Percentiles rank a stretch among this genome's conserved stretches.
These are phyloP conservation scores for Sturmia bella DNA, from an alignment of 2,888 invertebrate genomes.

Conservation along the genomic window DNA sequence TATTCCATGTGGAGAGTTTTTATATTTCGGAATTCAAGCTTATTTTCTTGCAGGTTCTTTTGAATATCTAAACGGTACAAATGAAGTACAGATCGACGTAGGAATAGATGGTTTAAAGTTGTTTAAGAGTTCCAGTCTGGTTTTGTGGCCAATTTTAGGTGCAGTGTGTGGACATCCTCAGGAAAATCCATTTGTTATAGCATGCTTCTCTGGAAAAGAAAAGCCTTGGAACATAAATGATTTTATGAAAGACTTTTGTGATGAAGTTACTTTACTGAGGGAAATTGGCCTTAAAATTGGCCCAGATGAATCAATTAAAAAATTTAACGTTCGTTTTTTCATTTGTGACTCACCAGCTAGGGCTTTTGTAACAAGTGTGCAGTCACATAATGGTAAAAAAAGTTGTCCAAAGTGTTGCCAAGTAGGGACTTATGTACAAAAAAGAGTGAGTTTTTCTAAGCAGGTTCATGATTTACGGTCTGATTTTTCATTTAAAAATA, in stretches of 20 bases:
- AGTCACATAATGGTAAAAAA: not conserved
- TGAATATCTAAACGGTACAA: not conserved
- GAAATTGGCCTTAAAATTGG: conserved; percentile 39
- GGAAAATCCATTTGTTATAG: conserved; percentile 42
- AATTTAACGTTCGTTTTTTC: not conserved
- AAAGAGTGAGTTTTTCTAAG: conserved; percentile 15
- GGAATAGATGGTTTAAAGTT: conserved; percentile 45
- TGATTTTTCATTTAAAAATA: too few species aligned
- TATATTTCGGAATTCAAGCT: conserved; percentile 50
- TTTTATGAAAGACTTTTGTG: conserved; percentile 25
- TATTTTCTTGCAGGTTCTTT: conserved; percentile 11
- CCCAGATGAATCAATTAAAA: too few species aligned
- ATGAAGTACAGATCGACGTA: conserved; percentile 34
- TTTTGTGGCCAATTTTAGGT: conserved; percentile 47
- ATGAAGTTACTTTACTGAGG: conserved; percentile 26
- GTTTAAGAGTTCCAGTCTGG: conserved; percentile 44
- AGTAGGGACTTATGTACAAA: conserved; percentile 2
- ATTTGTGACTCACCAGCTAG: not conserved
- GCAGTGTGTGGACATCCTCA: conserved; percentile 45
- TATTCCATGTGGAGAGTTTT: too few species aligned
- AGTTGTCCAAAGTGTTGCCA: conserved; percentile 9
- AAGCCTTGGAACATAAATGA: conserved; percentile 43
- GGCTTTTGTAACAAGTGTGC: too few species aligned
- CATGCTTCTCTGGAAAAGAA: conserved; percentile 31
- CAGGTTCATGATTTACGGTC: too few species aligned